phyloP scores from a whole-genome alignment of 2,797 vertebrate species.

The Coregonus suidteri region DNA sequence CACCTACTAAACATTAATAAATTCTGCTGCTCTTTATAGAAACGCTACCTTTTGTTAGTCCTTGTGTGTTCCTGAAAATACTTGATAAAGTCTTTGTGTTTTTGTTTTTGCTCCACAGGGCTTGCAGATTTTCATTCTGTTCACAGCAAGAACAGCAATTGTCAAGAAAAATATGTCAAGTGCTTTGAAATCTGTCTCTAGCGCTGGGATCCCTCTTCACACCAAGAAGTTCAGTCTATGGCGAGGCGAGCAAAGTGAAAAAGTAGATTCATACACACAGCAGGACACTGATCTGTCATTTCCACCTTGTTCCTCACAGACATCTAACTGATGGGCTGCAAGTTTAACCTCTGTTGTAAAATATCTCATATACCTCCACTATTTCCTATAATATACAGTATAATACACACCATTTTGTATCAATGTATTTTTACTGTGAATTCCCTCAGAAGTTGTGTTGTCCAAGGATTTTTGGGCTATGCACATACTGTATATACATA shows the following conservation, averaged over 20 bases:
- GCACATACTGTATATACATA: no score
- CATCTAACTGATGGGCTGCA: neutral
- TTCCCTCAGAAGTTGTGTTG: no score
- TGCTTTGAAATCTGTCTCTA: neutral
- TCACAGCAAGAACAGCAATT: conserved; percentile 44
- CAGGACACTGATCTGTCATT: neutral
- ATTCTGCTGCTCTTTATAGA: neutral
- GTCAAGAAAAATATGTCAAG: conserved; percentile 33
- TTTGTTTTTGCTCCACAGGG: conserved; percentile 49
- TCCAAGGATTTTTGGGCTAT: no score
- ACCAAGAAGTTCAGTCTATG: conserved; percentile 16
- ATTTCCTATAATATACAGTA: no score
- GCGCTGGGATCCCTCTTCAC: conserved; percentile 8
- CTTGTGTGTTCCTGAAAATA: neutral
- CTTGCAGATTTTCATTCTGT: conserved; percentile 67
- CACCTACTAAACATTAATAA: neutral
- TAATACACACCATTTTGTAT: no score
- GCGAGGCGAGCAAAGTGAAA: neutral
- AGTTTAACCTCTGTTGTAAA: neutral
- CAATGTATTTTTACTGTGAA: no score
- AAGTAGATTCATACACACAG: neutral
- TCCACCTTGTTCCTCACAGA: neutral
- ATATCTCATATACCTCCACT: neutral
- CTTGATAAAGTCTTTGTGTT: neutral
- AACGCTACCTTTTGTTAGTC: neutral